Evolutionary conservation across 2,113 vertebrate genomes (phyloP).

Genomic region (Struthio camelus): DNA sequence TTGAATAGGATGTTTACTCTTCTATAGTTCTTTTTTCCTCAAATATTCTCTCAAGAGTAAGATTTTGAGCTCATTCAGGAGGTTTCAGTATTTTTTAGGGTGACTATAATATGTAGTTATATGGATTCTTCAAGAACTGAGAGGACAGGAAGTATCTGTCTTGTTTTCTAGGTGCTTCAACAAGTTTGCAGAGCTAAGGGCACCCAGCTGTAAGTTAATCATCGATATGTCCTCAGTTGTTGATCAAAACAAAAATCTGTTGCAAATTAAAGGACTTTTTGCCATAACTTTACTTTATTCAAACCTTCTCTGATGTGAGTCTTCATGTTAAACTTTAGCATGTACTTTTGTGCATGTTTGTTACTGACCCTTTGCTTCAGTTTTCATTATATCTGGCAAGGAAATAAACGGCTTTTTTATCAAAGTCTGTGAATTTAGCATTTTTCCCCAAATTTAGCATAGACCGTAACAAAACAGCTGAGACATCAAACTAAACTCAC

Average conservation of each 20-base stretch:
- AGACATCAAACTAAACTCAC: slow-evolving; percentile 41
- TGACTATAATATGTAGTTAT: background rate
- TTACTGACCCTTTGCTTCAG: slow-evolving; percentile 24
- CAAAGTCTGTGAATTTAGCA: slow-evolving; percentile 41
- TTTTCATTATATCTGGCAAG: slow-evolving; percentile 56
- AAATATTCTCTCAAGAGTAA: background rate
- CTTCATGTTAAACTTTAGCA: background rate
- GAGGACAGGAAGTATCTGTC: background rate
- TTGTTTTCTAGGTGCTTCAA: slow-evolving; percentile 18
- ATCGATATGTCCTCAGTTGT: slow-evolving; percentile 26
- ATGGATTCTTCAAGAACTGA: background rate
- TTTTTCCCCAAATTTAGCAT: background rate
- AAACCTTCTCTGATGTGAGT: background rate
- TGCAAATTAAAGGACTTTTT: slow-evolving; percentile 41
- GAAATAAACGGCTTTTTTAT: slow-evolving; percentile 53
- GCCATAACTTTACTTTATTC: background rate
- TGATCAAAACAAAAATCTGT: slow-evolving; percentile 57
- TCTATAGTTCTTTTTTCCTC: background rate
- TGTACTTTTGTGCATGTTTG: slow-evolving; percentile 1
- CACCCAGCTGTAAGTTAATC: slow-evolving; percentile 21
- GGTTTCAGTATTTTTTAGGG: background rate
- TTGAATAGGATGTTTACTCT: background rate
- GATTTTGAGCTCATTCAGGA: background rate
- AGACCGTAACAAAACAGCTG: slow-evolving; percentile 38
- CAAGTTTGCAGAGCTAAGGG: slow-evolving; percentile 8